Evolutionary conservation across 1,140 invertebrate species (phyloP), one percentile per base, ranked within the genome.

Genomic region (Drosophila sp.): DNA sequence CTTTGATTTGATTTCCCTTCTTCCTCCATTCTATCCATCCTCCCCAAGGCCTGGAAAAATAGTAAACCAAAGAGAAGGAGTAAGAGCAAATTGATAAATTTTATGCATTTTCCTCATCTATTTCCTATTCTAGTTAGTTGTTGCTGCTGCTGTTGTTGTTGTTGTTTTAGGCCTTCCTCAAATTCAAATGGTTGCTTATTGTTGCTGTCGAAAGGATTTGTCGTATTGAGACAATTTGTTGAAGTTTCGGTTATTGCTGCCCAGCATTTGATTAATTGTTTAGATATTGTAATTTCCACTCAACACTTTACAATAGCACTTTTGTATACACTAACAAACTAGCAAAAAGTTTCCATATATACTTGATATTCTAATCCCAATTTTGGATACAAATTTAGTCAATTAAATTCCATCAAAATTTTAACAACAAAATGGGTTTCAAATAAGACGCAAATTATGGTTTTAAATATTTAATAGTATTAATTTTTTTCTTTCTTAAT

Each of bases 61-160:
- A 38, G 35, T 3, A 38, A 38, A 38, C 8, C 17, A 23, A 47
- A 25, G 44, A 50, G 8, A 50, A 50, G 71, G 72, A 77, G 71
- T 66, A 70, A 72, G 40, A 76, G 60, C 79, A 86, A 86, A 86
- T 86, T 86, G 75, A 66, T 50, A 80, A 86, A 58, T 86, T 86
- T 86, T 81, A 81, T 86, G 66, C 71, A 85, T 69, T 72, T 80
- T 62, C 57, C 56, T 35, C 11, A n/a, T 47, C 44, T 50, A 50
- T 41, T 61, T 40, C 30, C 41, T 23, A 54, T 27, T 50, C 8
- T 25, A 50, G 23, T 50, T 50, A 27, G 44, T 50, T 72, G 25
- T 44, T 40, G 8, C 25, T 38, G 10, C 50, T 67, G 27, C 6
- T 60, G 27, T 62, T 65, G 41, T 44, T 44, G 54, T 35, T 76